A percentile compares a stretch with the other conserved stretches of the same genome.
These are phyloP conservation scores for Aspiorhynchus laticeps DNA, from an alignment of 2,113 vertebrate species.

Conservation along the genomic window DNA sequence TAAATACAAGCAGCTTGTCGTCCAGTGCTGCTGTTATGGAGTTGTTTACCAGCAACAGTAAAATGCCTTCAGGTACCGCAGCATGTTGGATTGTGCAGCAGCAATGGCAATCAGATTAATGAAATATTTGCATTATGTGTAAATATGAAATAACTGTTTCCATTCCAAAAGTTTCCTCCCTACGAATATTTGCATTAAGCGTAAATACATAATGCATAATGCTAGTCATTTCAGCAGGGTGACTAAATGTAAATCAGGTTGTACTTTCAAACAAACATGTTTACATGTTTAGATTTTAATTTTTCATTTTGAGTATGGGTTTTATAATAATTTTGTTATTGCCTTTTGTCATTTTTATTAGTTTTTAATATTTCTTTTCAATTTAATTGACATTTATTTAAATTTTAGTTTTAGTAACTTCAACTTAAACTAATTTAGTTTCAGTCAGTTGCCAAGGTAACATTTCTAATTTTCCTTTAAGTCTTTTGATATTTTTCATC, in stretches of 20 bases:
- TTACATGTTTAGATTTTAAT: too few relatives aligned
- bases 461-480: neutral
- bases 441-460: neutral
- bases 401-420: too few relatives aligned
- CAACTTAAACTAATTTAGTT: neutral
- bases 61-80: neutral
- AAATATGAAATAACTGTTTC: neutral
- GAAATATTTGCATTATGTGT: neutral
- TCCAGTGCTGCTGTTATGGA: neutral
- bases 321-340: too few relatives aligned
- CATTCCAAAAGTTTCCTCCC: neutral
- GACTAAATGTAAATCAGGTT: neutral
- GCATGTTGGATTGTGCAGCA: neutral
- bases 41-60: neutral
- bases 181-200: neutral
- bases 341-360: too few relatives aligned
- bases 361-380: too few relatives aligned
- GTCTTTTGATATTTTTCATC: neutral
- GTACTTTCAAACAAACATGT: too few relatives aligned
- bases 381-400: too few relatives aligned
- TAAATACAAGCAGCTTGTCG: neutral
- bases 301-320: too few relatives aligned
- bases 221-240: neutral
- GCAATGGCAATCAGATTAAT: neutral
- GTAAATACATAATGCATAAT: neutral